Base-by-base conservation (phyloP, 2,888 invertebrate genomes). In the Athalia circularis region DNA sequence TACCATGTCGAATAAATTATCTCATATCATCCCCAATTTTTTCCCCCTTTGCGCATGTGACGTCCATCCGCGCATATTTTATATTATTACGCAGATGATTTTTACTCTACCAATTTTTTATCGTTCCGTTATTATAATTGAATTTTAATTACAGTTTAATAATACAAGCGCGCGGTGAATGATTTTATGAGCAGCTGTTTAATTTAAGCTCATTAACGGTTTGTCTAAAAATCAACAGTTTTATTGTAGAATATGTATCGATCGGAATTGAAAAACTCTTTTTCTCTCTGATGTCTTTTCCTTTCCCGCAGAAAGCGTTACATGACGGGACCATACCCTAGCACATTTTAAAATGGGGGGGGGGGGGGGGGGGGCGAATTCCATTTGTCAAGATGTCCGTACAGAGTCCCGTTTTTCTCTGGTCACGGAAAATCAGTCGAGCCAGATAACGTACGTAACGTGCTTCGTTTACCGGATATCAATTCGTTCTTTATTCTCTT, bases 391-490 rank as follows among this genome's bases (percentile, higher is more conserved):
- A 62, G 64, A 62, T 75, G 75, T 50, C 64, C n/a, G 5, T 15
- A 72, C 75, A 75, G 62, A 7, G 62, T 75, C 50, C 9, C 75
- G 47, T 50, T 15, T 11, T 11, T 7, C 29, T 9, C 52, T 13
- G 15, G 29, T 7, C 4, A 29, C 2, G 0, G 29, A 72, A 11
- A 68, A 52, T 68, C 68, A 72, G 70, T 59, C 70, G 9, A 62
- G 11, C 52, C 48, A 29, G 29, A 29, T 72, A 52, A 75, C 64
- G 62, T 62, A 75, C 75, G 62, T 75, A 62, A 75, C 75, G 75
- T 75, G 75, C 75, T 62, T 62, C 62, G 75, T 75, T 75, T 75
- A 52, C 75, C 29, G 50, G 43, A 75, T 75, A 75, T 62, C 75
- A 50, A 62, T 61, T 50, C 50, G 72, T 59, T 45, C 45, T 13